Evolutionary conservation across 2,888 invertebrate genomes (phyloP).

Genomic region (Oxycera nigricornis): DNA sequence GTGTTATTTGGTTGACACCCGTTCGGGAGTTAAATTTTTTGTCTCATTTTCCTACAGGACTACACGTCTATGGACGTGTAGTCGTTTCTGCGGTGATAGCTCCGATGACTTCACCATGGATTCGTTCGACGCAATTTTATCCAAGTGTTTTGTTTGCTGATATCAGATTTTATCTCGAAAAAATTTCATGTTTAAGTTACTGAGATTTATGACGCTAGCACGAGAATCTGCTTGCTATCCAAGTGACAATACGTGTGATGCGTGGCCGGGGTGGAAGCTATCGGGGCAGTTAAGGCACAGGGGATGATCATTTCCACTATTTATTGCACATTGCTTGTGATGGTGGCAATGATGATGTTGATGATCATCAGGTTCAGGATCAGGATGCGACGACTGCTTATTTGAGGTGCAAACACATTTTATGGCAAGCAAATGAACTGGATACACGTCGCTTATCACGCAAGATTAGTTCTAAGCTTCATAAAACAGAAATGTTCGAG

Average conservation of each 20-base stretch:
- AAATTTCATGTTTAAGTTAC: slow-evolving; percentile 30
- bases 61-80: no score
- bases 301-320: slow-evolving; percentile 14
- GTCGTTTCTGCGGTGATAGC: not conserved
- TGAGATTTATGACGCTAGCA: slow-evolving; percentile 18
- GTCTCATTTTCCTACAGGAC: not conserved
- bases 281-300: no score
- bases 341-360: not conserved
- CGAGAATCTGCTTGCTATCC: not conserved
- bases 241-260: not conserved
- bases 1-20: not conserved
- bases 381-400: not conserved
- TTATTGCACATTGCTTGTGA: slow-evolving; percentile 21
- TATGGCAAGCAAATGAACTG: slow-evolving; percentile 33
- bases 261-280: not conserved
- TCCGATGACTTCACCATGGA: slow-evolving; percentile 18
- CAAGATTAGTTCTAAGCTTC: slow-evolving; percentile 19
- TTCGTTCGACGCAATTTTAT: not conserved
- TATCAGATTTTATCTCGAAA: slow-evolving; percentile 30
- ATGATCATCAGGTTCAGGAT: no score
- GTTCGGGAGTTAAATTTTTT: not conserved
- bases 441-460: slow-evolving; percentile 16
- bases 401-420: not conserved
- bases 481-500: not conserved
- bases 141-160: slow-evolving; percentile 29